Evolutionary conservation across 2,113 vertebrate genomes (phyloP).

Genomic region (Junco hyemalis): DNA sequence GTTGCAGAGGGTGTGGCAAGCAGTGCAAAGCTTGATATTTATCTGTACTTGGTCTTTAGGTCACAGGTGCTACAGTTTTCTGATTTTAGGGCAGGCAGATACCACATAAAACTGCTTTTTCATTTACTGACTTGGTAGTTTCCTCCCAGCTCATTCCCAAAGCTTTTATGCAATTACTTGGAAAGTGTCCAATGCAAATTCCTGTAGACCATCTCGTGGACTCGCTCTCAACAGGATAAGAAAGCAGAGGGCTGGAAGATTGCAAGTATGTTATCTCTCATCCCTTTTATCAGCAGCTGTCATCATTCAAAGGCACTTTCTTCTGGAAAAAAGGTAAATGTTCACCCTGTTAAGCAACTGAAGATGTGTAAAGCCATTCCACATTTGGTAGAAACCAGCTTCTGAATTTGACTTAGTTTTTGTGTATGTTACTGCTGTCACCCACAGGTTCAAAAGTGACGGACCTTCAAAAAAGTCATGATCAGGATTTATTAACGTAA

Average conservation of each 20-base stretch:
- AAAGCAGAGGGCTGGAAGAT: not conserved
- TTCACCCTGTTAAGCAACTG: not conserved
- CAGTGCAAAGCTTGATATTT: not conserved
- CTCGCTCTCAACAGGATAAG: not conserved
- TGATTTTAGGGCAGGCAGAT: not conserved
- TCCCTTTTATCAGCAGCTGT: not conserved
- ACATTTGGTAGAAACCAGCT: not conserved
- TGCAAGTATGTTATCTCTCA: not conserved
- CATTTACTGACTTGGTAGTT: not conserved
- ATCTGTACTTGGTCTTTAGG: not conserved
- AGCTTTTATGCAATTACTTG: not conserved
- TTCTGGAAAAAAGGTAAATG: not conserved
- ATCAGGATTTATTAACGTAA: not conserved
- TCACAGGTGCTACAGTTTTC: not conserved
- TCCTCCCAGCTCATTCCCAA: not conserved
- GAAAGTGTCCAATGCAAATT: not conserved
- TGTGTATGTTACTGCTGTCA: not conserved
- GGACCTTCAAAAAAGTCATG: not conserved
- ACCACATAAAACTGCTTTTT: not conserved
- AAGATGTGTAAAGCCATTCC: not conserved
- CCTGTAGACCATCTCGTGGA: not conserved
- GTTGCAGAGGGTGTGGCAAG: not conserved
- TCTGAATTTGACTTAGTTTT: not conserved
- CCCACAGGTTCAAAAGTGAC: not conserved
- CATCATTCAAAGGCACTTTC: not conserved